These are phyloP conservation scores for Pelosia muscerda DNA, from an alignment of 2,888 invertebrate species.

Conservation along the genomic window DNA sequence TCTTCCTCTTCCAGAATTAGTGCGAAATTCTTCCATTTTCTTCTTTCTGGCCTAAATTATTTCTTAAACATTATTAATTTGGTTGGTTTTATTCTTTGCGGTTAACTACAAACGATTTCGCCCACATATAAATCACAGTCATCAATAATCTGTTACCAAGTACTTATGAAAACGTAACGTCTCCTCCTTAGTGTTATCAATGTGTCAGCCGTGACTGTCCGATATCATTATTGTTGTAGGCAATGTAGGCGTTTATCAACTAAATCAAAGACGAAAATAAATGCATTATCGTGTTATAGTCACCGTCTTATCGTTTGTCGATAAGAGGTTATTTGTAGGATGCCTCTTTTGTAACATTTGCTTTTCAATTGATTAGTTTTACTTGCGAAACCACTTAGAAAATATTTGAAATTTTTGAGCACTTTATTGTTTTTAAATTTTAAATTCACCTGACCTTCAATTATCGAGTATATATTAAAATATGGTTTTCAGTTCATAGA, in stretches of 20 bases:
- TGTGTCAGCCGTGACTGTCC: slow-evolving; percentile 26
- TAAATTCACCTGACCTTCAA: no score
- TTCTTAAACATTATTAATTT: neutral
- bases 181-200: slow-evolving; percentile 34
- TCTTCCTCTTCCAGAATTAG: neutral
- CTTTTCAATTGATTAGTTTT: neutral
- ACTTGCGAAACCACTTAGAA: neutral
- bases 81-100: no score
- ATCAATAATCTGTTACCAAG: neutral
- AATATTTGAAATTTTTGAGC: neutral
- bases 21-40: no score
- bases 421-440: no score
- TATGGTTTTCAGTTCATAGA: no score
- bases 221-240: slow-evolving; percentile 38
- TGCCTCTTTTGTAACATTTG: neutral
- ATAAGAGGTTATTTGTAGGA: slow-evolving; percentile 30
- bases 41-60: neutral
- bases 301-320: slow-evolving; percentile 32
- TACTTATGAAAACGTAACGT: slow-evolving; percentile 13
- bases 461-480: no score
- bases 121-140: slow-evolving; percentile 5
- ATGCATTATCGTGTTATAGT: slow-evolving; percentile 42
- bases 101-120: neutral
- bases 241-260: slow-evolving; percentile 43
- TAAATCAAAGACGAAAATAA: slow-evolving; percentile 60